These are phyloP conservation scores for Carassius gibelio DNA, from an alignment of 2,113 vertebrate species.

Conservation along the genomic window DNA sequence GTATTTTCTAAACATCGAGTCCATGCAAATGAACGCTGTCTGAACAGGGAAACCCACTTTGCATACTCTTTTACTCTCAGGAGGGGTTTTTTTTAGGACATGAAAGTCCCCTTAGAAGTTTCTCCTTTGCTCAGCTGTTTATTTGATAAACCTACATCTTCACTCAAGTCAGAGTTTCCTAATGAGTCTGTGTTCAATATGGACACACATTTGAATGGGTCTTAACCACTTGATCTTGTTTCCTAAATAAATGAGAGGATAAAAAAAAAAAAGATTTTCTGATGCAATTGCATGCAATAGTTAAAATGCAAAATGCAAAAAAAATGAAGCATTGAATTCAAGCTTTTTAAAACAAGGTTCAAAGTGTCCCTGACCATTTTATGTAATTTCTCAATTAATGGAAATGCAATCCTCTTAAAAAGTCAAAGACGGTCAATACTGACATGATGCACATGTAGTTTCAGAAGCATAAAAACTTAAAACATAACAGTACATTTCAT, in stretches of 20 bases:
- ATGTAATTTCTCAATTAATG: not conserved
- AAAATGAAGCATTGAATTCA: not conserved
- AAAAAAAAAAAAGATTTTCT: not conserved
- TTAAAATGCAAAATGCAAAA: not conserved
- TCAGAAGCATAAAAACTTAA: not conserved
- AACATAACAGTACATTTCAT: not conserved
- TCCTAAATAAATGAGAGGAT: conserved; percentile 21
- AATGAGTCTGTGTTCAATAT: not conserved
- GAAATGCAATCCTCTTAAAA: not conserved
- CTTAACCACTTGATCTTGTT: conserved; percentile 4
- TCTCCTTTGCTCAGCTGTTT: not conserved
- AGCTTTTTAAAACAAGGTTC: not conserved
- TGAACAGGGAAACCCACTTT: conserved; percentile 12
- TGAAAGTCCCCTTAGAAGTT: not conserved
- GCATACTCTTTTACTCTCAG: not conserved
- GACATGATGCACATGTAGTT: not conserved
- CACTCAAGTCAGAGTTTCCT: not conserved
- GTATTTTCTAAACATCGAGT: not conserved
- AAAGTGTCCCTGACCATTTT: not conserved
- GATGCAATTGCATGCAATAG: conserved; percentile 11
- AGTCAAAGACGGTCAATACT: not conserved
- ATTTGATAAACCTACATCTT: not conserved
- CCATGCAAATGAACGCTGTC: not conserved
- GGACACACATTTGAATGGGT: not conserved
- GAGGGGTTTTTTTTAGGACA: not conserved